These are phyloP conservation scores for Leptopilina myrica DNA, from an alignment of 2,888 invertebrate genomes.

Conservation along the genomic window DNA sequence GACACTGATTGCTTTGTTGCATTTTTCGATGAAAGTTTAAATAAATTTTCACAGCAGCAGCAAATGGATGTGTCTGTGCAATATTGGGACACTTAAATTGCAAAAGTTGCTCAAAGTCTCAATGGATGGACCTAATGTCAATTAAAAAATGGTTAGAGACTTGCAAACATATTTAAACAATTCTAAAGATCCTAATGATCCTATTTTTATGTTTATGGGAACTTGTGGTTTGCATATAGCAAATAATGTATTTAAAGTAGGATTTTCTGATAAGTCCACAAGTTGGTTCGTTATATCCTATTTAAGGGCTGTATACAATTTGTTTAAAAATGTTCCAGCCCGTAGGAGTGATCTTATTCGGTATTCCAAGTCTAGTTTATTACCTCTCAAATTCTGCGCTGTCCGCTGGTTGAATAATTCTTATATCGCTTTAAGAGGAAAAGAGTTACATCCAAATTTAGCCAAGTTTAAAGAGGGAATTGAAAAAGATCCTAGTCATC, in stretches of 20 bases:
- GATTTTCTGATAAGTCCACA: slow-evolving; percentile 5
- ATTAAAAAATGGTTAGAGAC: slow-evolving; percentile 50
- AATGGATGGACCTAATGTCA: slow-evolving; percentile 42
- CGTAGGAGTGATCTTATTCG: background rate
- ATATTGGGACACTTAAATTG: slow-evolving; percentile 56
- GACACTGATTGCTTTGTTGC: slow-evolving; percentile 46
- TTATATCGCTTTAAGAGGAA: background rate
- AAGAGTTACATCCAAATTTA: background rate
- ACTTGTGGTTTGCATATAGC: slow-evolving; percentile 3
- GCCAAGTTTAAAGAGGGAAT: slow-evolving; percentile 8
- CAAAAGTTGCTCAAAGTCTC: slow-evolving; percentile 55
- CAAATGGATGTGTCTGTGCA: slow-evolving; percentile 63
- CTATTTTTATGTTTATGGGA: background rate
- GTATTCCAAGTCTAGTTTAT: background rate
- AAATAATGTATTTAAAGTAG: background rate
- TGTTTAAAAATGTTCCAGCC: background rate
- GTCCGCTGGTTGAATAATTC: background rate
- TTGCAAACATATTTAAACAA: slow-evolving; percentile 20
- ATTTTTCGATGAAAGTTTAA: slow-evolving; percentile 58
- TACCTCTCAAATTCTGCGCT: background rate
- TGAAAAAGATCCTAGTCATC: no score
- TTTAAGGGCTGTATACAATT: background rate
- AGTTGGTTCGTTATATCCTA: background rate
- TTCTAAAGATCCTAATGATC: background rate
- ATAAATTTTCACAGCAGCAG: slow-evolving; percentile 54